A percentile compares a stretch with the other conserved stretches of the same genome.
Conservation (phyloP, 1,140 invertebrate genomes). For the Sitobion miscanthi region DNA sequence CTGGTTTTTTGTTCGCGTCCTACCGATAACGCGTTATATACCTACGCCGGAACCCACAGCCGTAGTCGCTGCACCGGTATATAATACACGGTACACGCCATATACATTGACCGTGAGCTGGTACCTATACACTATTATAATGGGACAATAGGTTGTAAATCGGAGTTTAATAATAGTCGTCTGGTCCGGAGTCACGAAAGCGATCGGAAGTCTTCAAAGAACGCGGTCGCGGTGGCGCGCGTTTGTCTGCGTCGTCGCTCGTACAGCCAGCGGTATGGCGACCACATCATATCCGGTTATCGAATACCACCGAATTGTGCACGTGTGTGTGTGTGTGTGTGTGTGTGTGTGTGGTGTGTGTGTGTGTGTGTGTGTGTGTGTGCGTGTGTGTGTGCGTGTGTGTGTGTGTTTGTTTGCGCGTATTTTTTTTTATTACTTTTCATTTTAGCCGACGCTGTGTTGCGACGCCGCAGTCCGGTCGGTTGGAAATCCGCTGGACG, state of each 20-base stretch:
- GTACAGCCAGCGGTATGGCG: background rate
- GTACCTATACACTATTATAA: no score
- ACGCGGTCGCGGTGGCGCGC: background rate
- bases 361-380: background rate
- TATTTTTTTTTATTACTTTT: conserved; percentile 45
- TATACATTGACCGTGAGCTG: background rate
- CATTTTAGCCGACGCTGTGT: background rate
- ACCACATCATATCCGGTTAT: conserved; percentile 40
- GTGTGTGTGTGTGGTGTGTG: background rate
- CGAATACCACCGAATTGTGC: conserved; percentile 5
- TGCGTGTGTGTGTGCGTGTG: background rate
- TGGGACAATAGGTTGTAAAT: background rate
- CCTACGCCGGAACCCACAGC: background rate
- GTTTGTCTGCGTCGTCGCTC: background rate
- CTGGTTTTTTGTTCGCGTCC: no score
- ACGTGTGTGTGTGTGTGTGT: background rate
- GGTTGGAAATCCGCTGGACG: conserved; percentile 8
- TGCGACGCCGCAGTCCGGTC: background rate
- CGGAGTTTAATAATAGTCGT: conserved; percentile 10
- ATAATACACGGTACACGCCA: background rate
- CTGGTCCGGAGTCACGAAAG: background rate
- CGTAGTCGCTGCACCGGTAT: background rate
- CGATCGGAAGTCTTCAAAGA: conserved; percentile 7
- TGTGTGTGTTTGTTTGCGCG: background rate
- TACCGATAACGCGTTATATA: no score